Base-by-base conservation (phyloP, 2,113 vertebrate species). In the Larimichthys crocea region DNA sequence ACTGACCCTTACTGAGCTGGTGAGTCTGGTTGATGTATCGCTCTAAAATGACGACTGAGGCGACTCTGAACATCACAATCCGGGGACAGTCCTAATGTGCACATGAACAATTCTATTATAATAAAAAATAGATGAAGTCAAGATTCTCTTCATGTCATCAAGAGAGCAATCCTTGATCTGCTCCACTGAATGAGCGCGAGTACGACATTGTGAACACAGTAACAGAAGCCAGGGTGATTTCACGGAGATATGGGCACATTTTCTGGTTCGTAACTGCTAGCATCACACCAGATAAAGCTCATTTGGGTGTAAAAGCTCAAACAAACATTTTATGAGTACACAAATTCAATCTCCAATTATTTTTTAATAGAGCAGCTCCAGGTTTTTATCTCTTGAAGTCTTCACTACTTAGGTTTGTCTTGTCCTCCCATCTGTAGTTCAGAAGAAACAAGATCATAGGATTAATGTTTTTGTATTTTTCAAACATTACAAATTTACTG, bases 161-260 rank as follows among this genome's bases (percentile, higher is more conserved):
- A 55, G 82, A 86, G 49, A 81, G 69, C 64, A 76, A 76, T 79
- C 60, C 68, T 48, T 64, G 86, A 91, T 87, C 57, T 84, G 80
- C 63, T 88, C 86, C 63, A 68, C 62, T 68, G 83, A 79, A 44
- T 70, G 42, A 84, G 61, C 8, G 17, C 10, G 24, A 74, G 42
- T 50, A 62, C 29, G 19, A 84, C 79, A 49, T 16, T 80, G 84
- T 56, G 57, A 85, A 80, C 76, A 75, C 67, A 66, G 63, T 59
- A 71, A 65, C 82, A 79, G 80, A 80, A 83, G 83, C 76, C 67
- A 82, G 74, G 66, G 83, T 84, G 79, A 91, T 88, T 88, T 84
- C 86, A 91, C 79, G 70, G 83, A 88, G 84, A 85, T 83, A 79
- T 77, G 76, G 80, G 76, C 83, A 87, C 74, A 76, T 88, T 91